A percentile compares a stretch with the other conserved stretches of the same genome.
phyloP scores from a whole-genome alignment of 2,888 invertebrate genomes.

The Ferdinandea cuprea region DNA sequence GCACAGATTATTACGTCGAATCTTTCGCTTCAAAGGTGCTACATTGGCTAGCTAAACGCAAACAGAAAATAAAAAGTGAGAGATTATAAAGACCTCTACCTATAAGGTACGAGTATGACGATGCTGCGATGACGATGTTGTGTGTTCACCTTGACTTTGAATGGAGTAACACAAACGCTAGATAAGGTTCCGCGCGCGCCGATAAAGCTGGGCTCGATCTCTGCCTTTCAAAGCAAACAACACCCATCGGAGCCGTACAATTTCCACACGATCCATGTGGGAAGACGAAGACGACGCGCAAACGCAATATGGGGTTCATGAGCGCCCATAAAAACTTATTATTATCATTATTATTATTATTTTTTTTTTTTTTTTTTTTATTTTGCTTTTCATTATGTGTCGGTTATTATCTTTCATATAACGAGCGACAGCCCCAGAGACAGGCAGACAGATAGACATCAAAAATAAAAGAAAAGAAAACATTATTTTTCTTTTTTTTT shows the following conservation, averaged over 20 bases:
- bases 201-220: conserved; percentile 53
- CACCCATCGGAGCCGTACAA: conserved; percentile 3
- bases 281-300: too few relatives aligned
- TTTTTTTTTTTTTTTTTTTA: conserved; percentile 14
- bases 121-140: conserved; percentile 46
- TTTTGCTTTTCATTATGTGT: conserved; percentile 1
- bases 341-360: conserved; percentile 18
- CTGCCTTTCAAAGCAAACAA: conserved; percentile 14
- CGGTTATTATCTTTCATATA: conserved; percentile 5
- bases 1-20: not conserved
- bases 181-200: conserved; percentile 49
- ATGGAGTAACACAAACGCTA: conserved; percentile 59
- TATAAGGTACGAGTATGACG: conserved; percentile 25
- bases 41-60: conserved; percentile 24
- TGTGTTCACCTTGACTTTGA: conserved; percentile 70
- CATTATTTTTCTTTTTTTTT: conserved; percentile 14
- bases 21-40: conserved; percentile 28
- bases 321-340: conserved; percentile 59
- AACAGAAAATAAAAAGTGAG: too few relatives aligned
- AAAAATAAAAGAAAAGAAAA: not conserved
- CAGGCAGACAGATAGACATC: conserved; percentile 17
- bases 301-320: conserved; percentile 56
- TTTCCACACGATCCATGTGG: conserved; percentile 50
- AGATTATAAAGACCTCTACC: too few relatives aligned
- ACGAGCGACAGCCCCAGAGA: conserved; percentile 1